phyloP scores from a whole-genome alignment of 2,888 invertebrate species.

The Cybosia mesomella region DNA sequence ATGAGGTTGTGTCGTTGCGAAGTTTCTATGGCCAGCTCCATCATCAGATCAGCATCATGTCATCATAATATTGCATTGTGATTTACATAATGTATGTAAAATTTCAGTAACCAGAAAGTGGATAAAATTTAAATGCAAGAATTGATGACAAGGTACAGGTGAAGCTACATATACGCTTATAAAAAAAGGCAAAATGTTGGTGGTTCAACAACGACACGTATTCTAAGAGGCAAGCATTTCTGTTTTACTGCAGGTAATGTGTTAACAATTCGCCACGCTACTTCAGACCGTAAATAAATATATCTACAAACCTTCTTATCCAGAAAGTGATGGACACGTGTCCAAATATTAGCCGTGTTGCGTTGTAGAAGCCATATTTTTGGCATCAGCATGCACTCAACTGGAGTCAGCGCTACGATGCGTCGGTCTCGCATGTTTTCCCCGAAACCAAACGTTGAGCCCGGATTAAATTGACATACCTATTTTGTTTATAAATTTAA shows the following conservation, averaged over 20 bases:
- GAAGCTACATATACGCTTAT: too few relatives aligned
- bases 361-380: slow-evolving; percentile 90
- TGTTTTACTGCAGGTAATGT: not conserved
- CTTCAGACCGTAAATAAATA: not conserved
- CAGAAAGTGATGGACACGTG: slow-evolving; percentile 87
- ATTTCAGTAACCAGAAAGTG: too few relatives aligned
- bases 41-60: too few relatives aligned
- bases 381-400: slow-evolving; percentile 90
- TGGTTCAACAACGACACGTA: not conserved
- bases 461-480: slow-evolving; percentile 87
- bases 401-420: slow-evolving; percentile 88
- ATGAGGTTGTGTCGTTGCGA: too few relatives aligned
- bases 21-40: too few relatives aligned
- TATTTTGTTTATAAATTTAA: too few relatives aligned
- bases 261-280: not conserved
- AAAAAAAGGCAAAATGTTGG: too few relatives aligned
- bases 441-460: slow-evolving; percentile 90
- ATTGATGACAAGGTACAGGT: too few relatives aligned
- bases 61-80: too few relatives aligned
- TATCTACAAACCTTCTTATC: slow-evolving; percentile 76
- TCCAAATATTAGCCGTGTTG: slow-evolving; percentile 89
- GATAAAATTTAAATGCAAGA: too few relatives aligned
- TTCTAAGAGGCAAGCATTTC: not conserved
- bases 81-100: too few relatives aligned
- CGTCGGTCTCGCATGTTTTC: slow-evolving; percentile 90